Evolutionary conservation across 2,113 vertebrate species (phyloP), one percentile per base, ranked within the genome.

Genomic region (Menidia beryllina): DNA sequence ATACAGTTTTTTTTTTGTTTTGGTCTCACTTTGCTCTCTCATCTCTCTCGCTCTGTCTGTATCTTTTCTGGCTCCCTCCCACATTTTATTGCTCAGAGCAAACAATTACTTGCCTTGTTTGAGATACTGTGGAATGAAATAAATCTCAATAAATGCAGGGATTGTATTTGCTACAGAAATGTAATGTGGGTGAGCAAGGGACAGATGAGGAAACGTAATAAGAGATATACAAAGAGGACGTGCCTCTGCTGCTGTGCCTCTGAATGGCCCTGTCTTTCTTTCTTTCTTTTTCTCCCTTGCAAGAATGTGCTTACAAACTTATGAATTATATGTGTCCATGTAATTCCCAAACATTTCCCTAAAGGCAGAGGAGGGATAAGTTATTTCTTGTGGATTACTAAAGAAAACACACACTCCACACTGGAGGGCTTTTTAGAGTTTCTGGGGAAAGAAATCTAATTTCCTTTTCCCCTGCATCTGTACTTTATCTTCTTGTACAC

Each of bases 41-140:
- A n/a, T 50, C 56, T 69, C 55, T 51, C 24, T 15, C 26, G 68
- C 12, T 58, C 20, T 39, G n/a, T 54, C 53, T 48, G 24, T 23
- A 2, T 36, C 74, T 43, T 60, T 65, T 56, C 5, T 25, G 2
- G 8, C 76, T 61, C 55, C 69, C 62, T 54, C 83, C 68, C 45
- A 81, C 57, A 60, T 72, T 49, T 79, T 63, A 54, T 63, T 50
- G 70, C 89, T 85, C 63, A 52, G 79, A 82, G 77, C 83, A 79
- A 90, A 86, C 83, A 86, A 82, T 86, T 69, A 77, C 75, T 80
- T 63, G 75, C 60, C 72, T 79, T 83, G 79, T 86, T 85, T 76
- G 75, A 85, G 79, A 69, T 45, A 45, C 53, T 71, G 54, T 55
- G 58, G 63, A 75, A 81, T 64, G 77, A 89, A 84, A 84, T 84